phyloP scores from a whole-genome alignment of 2,113 vertebrate genomes.

The Cryptotis parvus region DNA sequence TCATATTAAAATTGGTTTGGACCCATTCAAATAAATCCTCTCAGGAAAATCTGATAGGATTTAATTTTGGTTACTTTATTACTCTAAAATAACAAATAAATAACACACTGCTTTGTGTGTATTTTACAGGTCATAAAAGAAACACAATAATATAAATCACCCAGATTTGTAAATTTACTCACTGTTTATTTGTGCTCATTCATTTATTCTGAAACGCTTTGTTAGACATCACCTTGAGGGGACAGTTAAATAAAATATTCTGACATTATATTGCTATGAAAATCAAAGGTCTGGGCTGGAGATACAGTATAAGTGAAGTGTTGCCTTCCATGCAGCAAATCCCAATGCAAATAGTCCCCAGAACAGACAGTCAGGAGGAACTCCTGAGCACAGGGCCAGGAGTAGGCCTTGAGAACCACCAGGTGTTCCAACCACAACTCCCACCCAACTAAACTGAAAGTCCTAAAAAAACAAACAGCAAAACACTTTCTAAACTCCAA shows the following conservation, averaged over 20 bases:
- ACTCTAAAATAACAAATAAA: neutral
- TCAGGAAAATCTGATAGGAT: neutral
- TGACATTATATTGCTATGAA: neutral
- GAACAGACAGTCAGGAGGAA: too few species aligned
- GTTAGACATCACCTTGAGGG: neutral
- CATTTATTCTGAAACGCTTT: neutral
- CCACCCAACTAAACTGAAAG: neutral
- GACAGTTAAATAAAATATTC: constrained; percentile 4
- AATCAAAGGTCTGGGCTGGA: neutral
- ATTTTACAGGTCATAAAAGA: constrained; percentile 2
- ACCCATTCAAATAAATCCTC: neutral
- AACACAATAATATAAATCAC: neutral
- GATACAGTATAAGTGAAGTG: neutral
- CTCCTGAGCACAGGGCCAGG: too few species aligned
- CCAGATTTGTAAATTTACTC: neutral
- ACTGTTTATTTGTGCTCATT: neutral
- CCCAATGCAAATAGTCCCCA: too few species aligned
- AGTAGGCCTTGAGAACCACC: too few species aligned
- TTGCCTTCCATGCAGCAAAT: too few species aligned
- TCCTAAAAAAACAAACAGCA: neutral
- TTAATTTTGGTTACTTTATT: neutral
- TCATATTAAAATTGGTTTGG: neutral
- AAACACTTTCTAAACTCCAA: neutral
- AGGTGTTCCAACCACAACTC: too few species aligned
- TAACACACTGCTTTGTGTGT: neutral